Base-by-base conservation (phyloP, 1,140 invertebrate species). In the Ooceraea biroi region DNA sequence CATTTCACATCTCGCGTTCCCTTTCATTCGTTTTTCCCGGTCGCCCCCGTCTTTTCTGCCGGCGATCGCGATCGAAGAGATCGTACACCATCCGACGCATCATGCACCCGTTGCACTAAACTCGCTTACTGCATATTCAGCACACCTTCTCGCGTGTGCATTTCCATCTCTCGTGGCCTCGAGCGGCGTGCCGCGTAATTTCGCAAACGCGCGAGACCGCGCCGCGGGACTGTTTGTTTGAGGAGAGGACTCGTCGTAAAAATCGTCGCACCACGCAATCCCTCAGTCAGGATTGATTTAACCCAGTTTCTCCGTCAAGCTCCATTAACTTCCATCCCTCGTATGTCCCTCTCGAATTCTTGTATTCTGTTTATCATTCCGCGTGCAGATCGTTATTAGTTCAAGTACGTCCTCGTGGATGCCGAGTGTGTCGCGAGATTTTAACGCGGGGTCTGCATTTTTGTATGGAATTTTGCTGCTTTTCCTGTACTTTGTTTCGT, bases 101-200 rank as follows among this genome's bases (percentile, higher is more conserved):
- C 25, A 5, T 3, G 12, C 25, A 27, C 3, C n/a, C 48, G 48
- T 12, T 36, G 10, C 22, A 50, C 27, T 72, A n/a, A 27, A 17
- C 27, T 27, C 3, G 76, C 50, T 12, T 41, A 0, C 36, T 58
- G 50, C 36, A 30, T 58, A 71, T 71, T 30, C 50, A 46, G 25
- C 25, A 12, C 36, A 12, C 22, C 65, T 80, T 69, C 36, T 78
- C 65, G 76, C 63, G 76, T 55, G 30, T 22, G 61, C 58, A 50
- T 76, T 78, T 78, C 63, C 30, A 78, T 78, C 48, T 27, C 12
- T n/a, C 27, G 61, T 48, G 44, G 63, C 50, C 65, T 69, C 65
- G 65, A 69, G 17, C 48, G 71, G 71, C 71, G 36, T 30, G 69
- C 41, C 30, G 25, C 3, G n/a, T n/a, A n/a, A 3, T 80, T 80